Evolutionary conservation across 2,888 invertebrate genomes (phyloP).

Genomic region (Sinelater perroti): DNA sequence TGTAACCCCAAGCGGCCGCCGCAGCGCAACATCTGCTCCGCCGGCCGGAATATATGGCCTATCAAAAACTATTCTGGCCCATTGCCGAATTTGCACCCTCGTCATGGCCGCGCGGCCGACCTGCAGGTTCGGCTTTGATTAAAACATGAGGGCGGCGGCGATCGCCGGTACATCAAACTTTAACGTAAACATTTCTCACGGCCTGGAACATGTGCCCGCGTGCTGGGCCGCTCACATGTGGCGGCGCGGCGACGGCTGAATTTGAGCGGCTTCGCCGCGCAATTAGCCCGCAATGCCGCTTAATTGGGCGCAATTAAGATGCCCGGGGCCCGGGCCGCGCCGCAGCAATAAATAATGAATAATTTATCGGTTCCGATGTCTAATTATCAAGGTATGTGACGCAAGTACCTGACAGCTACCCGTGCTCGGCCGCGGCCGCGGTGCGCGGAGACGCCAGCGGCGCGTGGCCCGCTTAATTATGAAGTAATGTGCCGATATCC

Average conservation of each 20-base stretch:
- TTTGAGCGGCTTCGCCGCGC: too few relatives aligned
- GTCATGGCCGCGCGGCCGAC: conserved; percentile 40
- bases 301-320: conserved; percentile 13
- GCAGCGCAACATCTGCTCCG: conserved; percentile 53
- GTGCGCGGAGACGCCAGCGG: background rate
- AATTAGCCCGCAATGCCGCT: background rate
- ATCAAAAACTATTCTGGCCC: conserved; percentile 57
- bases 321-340: background rate
- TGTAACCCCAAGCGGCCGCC: conserved; percentile 54
- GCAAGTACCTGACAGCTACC: conserved; percentile 20
- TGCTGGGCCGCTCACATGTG: conserved; percentile 39
- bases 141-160: conserved; percentile 2
- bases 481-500: conserved; percentile 1
- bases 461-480: conserved; percentile 6
- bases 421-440: background rate
- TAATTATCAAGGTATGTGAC: conserved; percentile 22
- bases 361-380: background rate
- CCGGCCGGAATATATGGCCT: conserved; percentile 56
- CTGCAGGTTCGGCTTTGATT: background rate
- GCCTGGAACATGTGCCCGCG: conserved; percentile 37
- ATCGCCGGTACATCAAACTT: conserved; percentile 37
- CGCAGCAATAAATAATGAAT: conserved; percentile 17
- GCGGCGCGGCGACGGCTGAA: too few relatives aligned
- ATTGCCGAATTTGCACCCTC: conserved; percentile 54
- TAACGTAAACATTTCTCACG: conserved; percentile 45